Evolutionary conservation across 2,797 vertebrate genomes (phyloP).

Genomic region (Champsocephalus esox): DNA sequence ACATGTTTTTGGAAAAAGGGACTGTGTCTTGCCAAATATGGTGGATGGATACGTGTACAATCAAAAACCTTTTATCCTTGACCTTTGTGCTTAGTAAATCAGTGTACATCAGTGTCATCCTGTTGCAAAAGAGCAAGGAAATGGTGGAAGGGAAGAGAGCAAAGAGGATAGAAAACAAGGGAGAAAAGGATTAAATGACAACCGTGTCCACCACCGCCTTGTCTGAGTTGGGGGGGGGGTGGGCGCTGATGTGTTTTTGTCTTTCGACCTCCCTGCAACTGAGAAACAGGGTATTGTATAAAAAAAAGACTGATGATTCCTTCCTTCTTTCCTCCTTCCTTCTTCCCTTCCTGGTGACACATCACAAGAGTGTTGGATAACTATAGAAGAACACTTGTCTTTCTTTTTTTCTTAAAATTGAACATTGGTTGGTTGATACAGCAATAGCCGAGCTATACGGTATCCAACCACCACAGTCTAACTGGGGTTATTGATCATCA

Average conservation of each 20-base stretch:
- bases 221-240: conserved; percentile 23
- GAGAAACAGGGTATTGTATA: conserved; percentile 85
- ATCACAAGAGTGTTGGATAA: conserved; percentile 51
- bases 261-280: conserved; percentile 68
- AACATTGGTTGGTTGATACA: conserved; percentile 37
- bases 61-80: conserved; percentile 75
- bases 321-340: conserved; percentile 52
- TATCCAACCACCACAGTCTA: conserved; percentile 26
- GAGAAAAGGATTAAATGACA: conserved; percentile 52
- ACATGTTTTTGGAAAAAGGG: conserved; percentile 67
- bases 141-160: conserved; percentile 65
- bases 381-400: conserved; percentile 35
- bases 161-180: conserved; percentile 59
- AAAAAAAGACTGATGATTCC: conserved; percentile 52
- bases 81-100: conserved; percentile 75
- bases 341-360: conserved; percentile 58
- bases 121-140: conserved; percentile 49
- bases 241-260: conserved; percentile 49
- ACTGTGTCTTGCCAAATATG: conserved; percentile 63
- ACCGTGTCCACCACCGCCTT: conserved; percentile 38
- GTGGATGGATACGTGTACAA: conserved; percentile 77
- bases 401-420: conserved; percentile 30
- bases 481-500: conserved; percentile 23
- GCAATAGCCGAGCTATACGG: conserved; percentile 9
- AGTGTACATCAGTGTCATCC: conserved; percentile 60